phyloP scores from a whole-genome alignment of 92 coral and sea anemone species.

The Palythoa heliodiscus region DNA sequence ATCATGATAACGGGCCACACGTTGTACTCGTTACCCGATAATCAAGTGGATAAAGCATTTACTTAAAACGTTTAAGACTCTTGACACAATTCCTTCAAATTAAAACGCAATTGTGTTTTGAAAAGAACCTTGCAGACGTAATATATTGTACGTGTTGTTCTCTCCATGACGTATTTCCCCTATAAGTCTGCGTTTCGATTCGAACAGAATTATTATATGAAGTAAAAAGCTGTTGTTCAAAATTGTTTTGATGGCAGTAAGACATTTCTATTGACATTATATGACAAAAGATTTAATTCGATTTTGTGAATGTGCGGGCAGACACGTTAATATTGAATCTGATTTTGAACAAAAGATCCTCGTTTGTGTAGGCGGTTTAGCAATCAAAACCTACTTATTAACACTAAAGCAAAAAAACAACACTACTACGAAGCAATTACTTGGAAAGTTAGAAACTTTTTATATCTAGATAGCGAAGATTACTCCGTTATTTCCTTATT shows the following conservation, averaged over 20 bases:
- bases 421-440: background rate
- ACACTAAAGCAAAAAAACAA: background rate
- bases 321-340: background rate
- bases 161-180: background rate
- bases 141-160: too few species aligned
- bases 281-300: slow-evolving; percentile 6
- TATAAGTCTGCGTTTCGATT: background rate
- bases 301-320: background rate
- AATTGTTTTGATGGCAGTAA: background rate
- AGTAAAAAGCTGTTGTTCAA: background rate
- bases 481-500: background rate
- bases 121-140: background rate
- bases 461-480: too few species aligned
- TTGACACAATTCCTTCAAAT: background rate
- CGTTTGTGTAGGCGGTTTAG: background rate
- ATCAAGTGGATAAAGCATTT: background rate
- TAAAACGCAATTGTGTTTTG: background rate
- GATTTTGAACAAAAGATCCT: background rate
- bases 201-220: background rate
- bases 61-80: background rate
- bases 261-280: background rate
- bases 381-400: background rate
- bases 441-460: background rate
- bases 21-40: background rate
- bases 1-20: background rate